These are phyloP conservation scores for Aldabrachelys gigantea DNA, from an alignment of 2,113 vertebrate genomes.

Conservation along the genomic window DNA sequence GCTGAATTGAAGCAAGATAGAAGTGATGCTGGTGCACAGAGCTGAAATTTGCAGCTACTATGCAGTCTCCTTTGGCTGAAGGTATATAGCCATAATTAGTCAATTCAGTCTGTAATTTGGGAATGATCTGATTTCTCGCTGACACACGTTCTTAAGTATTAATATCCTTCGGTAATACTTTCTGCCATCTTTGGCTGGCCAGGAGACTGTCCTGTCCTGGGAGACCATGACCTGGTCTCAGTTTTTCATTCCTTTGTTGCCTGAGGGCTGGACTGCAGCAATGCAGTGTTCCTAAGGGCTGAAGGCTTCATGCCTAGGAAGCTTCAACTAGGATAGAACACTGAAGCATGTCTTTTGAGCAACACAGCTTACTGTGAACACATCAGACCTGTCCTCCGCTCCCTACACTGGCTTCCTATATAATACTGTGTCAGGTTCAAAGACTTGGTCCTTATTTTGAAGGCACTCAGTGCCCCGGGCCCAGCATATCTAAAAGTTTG, in stretches of 20 bases:
- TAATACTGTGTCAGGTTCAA: neutral
- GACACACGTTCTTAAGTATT: too few relatives aligned
- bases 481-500: neutral
- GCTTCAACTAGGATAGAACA: neutral
- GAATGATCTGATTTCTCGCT: neutral
- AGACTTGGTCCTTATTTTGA: neutral
- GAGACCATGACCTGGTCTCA: too few relatives aligned
- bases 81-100: neutral
- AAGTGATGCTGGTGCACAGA: neutral
- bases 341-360: rapidly evolving
- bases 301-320: neutral
- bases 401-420: neutral
- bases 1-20: neutral
- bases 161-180: too few relatives aligned
- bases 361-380: neutral
- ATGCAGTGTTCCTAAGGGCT: neutral
- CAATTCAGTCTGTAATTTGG: neutral
- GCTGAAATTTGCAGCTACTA: neutral
- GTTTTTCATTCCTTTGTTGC: too few relatives aligned
- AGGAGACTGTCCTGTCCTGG: too few relatives aligned
- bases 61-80: neutral
- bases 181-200: too few relatives aligned
- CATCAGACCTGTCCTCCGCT: neutral
- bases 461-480: neutral
- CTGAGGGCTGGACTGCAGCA: too few relatives aligned